phyloP scores from a whole-genome alignment of 2,888 invertebrate genomes.

The Magallana nippona region DNA sequence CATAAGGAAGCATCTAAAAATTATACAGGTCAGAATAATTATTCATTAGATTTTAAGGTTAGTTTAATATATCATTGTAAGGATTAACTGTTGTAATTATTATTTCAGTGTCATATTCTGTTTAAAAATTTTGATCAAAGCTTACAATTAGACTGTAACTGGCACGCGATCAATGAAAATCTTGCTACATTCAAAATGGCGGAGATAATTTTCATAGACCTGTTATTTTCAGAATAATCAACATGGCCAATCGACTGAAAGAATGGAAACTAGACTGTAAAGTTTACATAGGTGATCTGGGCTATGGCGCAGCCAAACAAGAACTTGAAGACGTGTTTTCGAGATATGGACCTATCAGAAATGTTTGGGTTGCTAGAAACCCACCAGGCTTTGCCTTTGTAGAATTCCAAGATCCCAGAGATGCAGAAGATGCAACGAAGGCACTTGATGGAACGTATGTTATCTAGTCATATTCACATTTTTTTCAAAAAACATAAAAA shows the following conservation, averaged over 20 bases:
- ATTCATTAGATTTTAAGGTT: too few species aligned
- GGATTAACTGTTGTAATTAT: too few species aligned
- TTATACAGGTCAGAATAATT: too few species aligned
- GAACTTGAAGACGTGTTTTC: constrained; percentile 92
- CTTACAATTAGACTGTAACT: too few species aligned
- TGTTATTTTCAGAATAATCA: not conserved
- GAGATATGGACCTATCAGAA: constrained; percentile 92
- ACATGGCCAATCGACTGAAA: constrained; percentile 46
- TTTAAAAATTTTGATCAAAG: too few species aligned
- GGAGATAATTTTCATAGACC: not conserved
- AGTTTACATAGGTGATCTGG: constrained; percentile 95
- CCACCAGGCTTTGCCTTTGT: constrained; percentile 86
- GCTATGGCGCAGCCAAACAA: constrained; percentile 93
- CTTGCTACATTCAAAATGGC: not conserved
- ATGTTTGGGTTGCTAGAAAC: constrained; percentile 95
- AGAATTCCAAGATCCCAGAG: constrained; percentile 77
- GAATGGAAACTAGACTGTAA: constrained; percentile 94
- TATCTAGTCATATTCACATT: too few species aligned
- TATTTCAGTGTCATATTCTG: too few species aligned
- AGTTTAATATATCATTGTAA: too few species aligned
- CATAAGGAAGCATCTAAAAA: too few species aligned
- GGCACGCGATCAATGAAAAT: too few species aligned
- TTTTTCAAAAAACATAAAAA: too few species aligned
- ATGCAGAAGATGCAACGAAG: constrained; percentile 79
- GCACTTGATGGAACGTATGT: constrained; percentile 79